Evolutionary conservation across 2,888 invertebrate genomes (phyloP), one percentile per base, ranked within the genome.

Genomic region (Aleiodes leptofemur): DNA sequence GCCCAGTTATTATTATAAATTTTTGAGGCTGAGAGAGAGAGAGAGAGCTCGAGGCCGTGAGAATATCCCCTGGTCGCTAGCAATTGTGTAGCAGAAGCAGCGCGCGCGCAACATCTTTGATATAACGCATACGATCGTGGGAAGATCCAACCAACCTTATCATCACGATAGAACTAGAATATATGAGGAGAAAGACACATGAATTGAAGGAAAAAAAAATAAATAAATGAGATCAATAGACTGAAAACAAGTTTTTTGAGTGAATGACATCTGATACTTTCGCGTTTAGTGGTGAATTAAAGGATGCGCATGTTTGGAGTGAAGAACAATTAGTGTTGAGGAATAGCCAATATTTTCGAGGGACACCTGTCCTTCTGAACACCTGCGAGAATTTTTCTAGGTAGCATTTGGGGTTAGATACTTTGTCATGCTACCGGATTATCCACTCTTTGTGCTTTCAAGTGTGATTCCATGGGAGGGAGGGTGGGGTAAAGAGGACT

Each of bases 291-390:
- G 14, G 7, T 16, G 14, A 53, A 53, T 14, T 53, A 16, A 14
- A 53, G 13, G 11, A 13, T 8, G n/a, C 8, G 14, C 13, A 1
- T 53, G 53, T 53, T 53, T n/a, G 14, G 3, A 53, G 13, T 31
- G 57, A 31, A 29, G 11, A 8, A 57, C 5, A 34, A 34, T 34
- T 34, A n/a, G 16, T 50, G 34, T 29, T 23, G 3, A 4, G 23
- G 38, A 34, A 9, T 69, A 51, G 16, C n/a, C 78, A 76, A 77
- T 74, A 76, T 82, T 83, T 80, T 79, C 80, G 82, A 85, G 85
- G 83, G 85, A 82, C 84, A 85, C 85, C 85, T 84, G 85, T 85
- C 81, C 79, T 73, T 56, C 23, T 51, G 70, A 76, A 81, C 83
- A 85, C 83, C 85, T 85, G 85, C 83, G 79, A 80, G 80, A 78